Percentiles rank a stretch among this genome's conserved stretches.
phyloP scores from a whole-genome alignment of 2,888 invertebrate genomes.

The Morinoia aosen region DNA sequence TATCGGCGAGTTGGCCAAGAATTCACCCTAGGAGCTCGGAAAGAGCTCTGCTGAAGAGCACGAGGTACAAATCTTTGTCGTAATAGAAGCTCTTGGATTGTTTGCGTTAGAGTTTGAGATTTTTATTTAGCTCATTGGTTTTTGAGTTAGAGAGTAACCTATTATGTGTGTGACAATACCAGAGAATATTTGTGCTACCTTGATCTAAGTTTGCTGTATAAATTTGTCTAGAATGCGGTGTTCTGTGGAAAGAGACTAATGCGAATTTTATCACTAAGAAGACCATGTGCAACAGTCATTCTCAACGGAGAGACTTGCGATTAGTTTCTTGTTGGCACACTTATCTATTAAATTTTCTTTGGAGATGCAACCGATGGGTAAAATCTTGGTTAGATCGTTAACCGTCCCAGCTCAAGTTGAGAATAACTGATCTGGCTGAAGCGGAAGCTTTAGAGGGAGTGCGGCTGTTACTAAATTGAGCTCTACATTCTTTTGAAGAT shows the following conservation, averaged over 20 bases:
- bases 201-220: conserved; percentile 26
- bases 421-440: background rate
- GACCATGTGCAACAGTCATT: background rate
- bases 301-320: background rate
- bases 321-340: background rate
- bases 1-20: background rate
- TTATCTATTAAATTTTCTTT: background rate
- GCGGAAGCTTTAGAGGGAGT: background rate
- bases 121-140: conserved; percentile 37
- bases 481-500: background rate
- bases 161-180: conserved; percentile 33
- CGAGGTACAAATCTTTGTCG: conserved; percentile 37
- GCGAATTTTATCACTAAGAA: background rate
- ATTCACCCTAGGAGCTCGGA: background rate
- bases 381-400: background rate
- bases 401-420: background rate
- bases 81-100: conserved; percentile 34
- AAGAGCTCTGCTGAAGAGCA: conserved; percentile 16
- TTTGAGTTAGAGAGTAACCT: conserved; percentile 18
- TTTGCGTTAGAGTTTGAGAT: conserved; percentile 40
- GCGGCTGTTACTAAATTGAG: background rate
- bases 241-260: background rate
- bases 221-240: background rate
- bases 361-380: background rate
- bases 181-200: conserved; percentile 34